Conservation (phyloP, 2,888 invertebrate species). For the Lathronympha strigana region DNA sequence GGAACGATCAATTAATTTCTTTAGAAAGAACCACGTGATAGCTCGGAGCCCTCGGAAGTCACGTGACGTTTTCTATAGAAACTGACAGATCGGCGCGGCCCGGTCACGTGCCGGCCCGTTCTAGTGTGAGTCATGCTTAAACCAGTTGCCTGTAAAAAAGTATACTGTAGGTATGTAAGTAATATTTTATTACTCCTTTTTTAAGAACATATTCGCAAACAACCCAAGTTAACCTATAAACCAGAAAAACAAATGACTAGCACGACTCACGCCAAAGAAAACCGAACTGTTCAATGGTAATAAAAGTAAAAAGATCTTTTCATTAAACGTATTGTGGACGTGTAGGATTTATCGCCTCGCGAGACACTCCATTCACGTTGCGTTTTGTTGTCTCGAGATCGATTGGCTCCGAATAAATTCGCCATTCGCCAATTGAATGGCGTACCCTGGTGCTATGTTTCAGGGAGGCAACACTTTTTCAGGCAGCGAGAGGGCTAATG, state of each 20-base stretch:
- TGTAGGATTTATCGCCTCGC: constrained; percentile 77
- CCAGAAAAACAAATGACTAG: constrained; percentile 17
- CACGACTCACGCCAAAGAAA: constrained; percentile 19
- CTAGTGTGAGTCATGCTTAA: no score
- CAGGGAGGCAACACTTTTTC: constrained; percentile 79
- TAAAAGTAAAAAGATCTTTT: constrained; percentile 76
- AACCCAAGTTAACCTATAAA: neutral
- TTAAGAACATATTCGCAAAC: neutral
- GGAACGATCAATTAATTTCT: no score
- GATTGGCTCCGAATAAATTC: constrained; percentile 80
- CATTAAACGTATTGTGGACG: constrained; percentile 78
- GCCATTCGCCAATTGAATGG: constrained; percentile 79
- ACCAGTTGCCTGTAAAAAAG: no score
- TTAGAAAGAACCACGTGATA: no score
- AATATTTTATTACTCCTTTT: neutral
- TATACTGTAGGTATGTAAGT: no score
- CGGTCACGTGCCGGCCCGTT: no score
- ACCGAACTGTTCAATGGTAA: constrained; percentile 56
- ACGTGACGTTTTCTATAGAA: no score
- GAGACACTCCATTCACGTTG: constrained; percentile 77
- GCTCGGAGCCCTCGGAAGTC: no score
- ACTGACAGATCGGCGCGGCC: no score
- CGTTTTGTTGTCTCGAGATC: constrained; percentile 80
- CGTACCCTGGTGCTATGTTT: constrained; percentile 74
- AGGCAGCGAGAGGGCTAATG: constrained; percentile 75